Evolutionary conservation across 2,797 vertebrate species (phyloP).

Genomic region (Adelosebastes latens): DNA sequence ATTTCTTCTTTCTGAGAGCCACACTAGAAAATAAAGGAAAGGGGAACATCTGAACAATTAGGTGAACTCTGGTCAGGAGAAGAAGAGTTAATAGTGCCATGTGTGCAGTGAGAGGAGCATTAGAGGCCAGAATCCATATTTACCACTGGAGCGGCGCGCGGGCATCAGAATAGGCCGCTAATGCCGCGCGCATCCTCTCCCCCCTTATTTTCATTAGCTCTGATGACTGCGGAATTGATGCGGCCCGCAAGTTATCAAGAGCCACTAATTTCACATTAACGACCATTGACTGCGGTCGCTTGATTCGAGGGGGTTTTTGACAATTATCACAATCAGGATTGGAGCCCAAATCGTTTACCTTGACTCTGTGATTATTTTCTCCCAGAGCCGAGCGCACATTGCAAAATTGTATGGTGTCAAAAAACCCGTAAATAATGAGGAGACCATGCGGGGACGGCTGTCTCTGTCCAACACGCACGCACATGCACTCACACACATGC

Average conservation of each 20-base stretch:
- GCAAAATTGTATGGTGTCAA: constrained; percentile 82
- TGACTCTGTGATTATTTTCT: constrained; percentile 98
- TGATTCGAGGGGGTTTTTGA: constrained; percentile 98
- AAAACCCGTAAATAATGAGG: constrained; percentile 74
- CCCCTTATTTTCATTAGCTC: constrained; percentile 86
- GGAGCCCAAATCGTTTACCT: constrained; percentile 98
- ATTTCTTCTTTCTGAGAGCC: constrained; percentile 47
- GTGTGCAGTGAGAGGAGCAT: constrained; percentile 68
- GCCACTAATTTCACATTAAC: constrained; percentile 99
- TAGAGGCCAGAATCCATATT: constrained; percentile 82
- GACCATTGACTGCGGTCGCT: constrained; percentile 98
- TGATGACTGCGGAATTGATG: constrained; percentile 94
- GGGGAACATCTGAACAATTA: constrained; percentile 81
- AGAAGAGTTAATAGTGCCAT: constrained; percentile 81
- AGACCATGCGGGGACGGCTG: constrained; percentile 41
- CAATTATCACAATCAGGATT: constrained; percentile 99
- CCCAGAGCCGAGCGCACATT: constrained; percentile 56
- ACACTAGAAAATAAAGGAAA: constrained; percentile 52
- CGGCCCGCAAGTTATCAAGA: constrained; percentile 99
- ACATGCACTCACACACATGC: neutral
- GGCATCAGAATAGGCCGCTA: constrained; percentile 82
- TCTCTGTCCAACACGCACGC: constrained; percentile 23
- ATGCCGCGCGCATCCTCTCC: constrained; percentile 71
- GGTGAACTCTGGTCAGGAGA: constrained; percentile 74
- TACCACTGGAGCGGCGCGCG: constrained; percentile 72